Base-by-base conservation (phyloP, 2,113 vertebrate genomes). In the Campylomormyrus tamandua region DNA sequence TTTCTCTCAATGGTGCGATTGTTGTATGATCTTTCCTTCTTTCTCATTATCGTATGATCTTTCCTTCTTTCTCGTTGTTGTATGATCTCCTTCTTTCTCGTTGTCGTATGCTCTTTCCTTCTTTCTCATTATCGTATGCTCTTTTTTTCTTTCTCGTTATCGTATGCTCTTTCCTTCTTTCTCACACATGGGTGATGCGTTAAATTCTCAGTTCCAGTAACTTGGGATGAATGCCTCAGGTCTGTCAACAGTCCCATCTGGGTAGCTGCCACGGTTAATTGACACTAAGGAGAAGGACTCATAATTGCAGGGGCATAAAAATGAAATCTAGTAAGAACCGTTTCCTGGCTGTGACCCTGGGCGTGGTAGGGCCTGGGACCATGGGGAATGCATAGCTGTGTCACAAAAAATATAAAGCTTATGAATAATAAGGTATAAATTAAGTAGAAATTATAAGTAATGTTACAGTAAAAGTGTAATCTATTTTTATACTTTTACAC, bases 181-280 rank as follows among this genome's bases (percentile, higher is more conserved):
- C 80, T 91, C 88, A 48, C 90, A 80, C 84, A 46, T 46, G 35
- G 49, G 62, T 92, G 91, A 91, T 93, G 91, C 89, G 90, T 91
- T 91, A 92, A 92, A 90, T 91, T 89, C 88, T 87, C 90, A 11
- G n/a, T 21, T 3, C 83, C 58, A 10, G 89, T 90, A 90, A 90
- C 90, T 87, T 52, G 62, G 91, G 90, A 89, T 31, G 74, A 74
- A 31, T 83, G 89, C 89, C 21, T 62, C 86, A 87, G 15, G 88
- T 88, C 62, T 77, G 90, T 91, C 89, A 93, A 90, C 88, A 90
- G 83, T 46, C 91, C 90, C 92, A 93, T 90, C 90, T 92, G 92
- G 92, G 89, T 90, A 92, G 80, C 91, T 83, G 91, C 89, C 88
- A 88, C 90, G 93, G 94, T 90, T 95, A 95, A 95, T 95, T 95